These are phyloP conservation scores for Gonioctena quinquepunctata DNA, from an alignment of 1,140 invertebrate genomes.

Conservation along the genomic window DNA sequence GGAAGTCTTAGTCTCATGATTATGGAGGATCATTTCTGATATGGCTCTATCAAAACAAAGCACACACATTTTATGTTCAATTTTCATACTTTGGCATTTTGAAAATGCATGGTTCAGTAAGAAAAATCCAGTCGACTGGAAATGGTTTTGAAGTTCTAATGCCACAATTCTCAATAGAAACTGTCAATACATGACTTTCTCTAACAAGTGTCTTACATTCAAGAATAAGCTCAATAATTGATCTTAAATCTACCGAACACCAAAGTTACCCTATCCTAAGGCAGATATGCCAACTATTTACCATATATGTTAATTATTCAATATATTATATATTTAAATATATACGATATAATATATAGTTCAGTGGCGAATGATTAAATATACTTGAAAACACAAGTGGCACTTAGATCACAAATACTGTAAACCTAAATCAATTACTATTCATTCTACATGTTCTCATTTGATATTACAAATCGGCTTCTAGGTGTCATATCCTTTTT, in stretches of 20 bases:
- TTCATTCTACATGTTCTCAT: constrained; percentile 1
- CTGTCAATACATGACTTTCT: not conserved
- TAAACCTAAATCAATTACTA: constrained; percentile 53
- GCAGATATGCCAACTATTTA: constrained; percentile 42
- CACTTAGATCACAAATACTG: constrained; percentile 56
- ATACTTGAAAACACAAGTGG: constrained; percentile 56
- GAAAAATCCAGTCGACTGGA: not conserved
- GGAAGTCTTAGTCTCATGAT: constrained; percentile 24
- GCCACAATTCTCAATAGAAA: not conserved
- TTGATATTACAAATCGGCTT: constrained; percentile 13
- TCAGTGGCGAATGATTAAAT: constrained; percentile 54
- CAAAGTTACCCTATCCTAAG: constrained; percentile 46
- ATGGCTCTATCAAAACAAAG: constrained; percentile 34
- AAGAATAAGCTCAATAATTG: constrained; percentile 42
- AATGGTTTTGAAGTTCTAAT: not conserved
- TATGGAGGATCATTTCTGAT: constrained; percentile 38
- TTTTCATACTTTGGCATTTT: constrained; percentile 43
- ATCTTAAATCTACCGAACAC: constrained; percentile 52
- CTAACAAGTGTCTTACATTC: not conserved
- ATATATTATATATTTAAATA: constrained; percentile 50
- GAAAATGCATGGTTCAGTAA: constrained; percentile 31
- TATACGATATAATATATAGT: constrained; percentile 51
- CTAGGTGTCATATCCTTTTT: not conserved
- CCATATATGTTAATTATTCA: constrained; percentile 39
- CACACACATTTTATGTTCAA: constrained; percentile 5